Conservation (phyloP, 2,888 invertebrate species). For the Trissonchulus latispiculum region DNA sequence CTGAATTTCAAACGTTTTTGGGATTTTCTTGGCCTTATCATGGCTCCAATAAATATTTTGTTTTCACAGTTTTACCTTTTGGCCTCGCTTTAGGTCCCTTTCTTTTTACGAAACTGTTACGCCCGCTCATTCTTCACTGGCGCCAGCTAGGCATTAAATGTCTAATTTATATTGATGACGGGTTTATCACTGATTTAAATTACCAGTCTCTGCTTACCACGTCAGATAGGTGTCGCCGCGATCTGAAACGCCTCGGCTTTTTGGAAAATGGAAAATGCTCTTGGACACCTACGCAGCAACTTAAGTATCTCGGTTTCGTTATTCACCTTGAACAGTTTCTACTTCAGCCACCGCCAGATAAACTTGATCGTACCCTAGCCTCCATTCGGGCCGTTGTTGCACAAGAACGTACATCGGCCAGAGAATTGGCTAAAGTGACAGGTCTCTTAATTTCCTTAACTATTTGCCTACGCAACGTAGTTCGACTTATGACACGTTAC, state of each 20-base stretch:
- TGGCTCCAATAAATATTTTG: background rate
- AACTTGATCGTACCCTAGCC: background rate
- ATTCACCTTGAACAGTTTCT: background rate
- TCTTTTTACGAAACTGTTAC: background rate
- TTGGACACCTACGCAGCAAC: background rate
- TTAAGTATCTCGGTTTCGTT: background rate
- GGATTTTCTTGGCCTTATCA: background rate
- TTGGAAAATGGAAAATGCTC: background rate
- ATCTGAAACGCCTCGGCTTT: background rate
- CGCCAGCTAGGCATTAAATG: background rate
- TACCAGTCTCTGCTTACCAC: background rate
- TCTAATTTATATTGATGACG: background rate
- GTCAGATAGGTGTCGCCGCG: background rate
- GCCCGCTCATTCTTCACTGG: background rate
- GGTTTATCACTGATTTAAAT: background rate
- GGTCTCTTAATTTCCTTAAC: background rate
- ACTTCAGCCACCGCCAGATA: background rate
- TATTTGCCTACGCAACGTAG: background rate
- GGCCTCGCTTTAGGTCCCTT: background rate
- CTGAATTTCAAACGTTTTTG: background rate
- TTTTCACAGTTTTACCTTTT: constrained; percentile 4
- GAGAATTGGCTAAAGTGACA: background rate
- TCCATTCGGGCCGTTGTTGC: background rate
- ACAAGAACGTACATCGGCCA: background rate
- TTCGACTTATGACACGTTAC: background rate